Conservation (phyloP, 2,888 invertebrate genomes). For the Melitaea athalia region DNA sequence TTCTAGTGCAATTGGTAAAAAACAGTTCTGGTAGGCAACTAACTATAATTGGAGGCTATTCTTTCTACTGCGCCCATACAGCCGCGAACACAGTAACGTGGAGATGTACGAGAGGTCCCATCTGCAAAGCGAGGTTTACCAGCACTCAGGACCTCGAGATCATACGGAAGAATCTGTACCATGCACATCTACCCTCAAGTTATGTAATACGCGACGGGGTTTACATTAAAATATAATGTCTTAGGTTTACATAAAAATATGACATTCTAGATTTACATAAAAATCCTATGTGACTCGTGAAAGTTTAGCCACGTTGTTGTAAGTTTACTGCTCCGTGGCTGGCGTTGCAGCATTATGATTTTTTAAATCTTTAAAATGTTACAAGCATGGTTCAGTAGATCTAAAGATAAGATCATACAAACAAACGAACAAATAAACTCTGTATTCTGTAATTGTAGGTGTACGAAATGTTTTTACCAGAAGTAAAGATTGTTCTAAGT, state of each 20-base stretch:
- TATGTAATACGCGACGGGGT: conserved; percentile 46
- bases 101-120: conserved; percentile 42
- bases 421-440: no score
- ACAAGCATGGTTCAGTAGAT: no score
- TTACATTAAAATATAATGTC: conserved; percentile 29
- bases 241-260: conserved; percentile 30
- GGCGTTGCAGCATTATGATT: no score
- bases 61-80: conserved; percentile 38
- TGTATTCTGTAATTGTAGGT: no score
- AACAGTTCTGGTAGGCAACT: conserved; percentile 43
- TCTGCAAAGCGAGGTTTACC: conserved; percentile 70
- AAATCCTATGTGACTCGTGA: no score
- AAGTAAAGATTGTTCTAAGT: no score
- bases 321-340: no score
- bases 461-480: no score
- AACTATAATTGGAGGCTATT: conserved; percentile 43
- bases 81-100: conserved; percentile 33
- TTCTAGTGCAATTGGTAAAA: conserved; percentile 44
- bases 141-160: conserved; percentile 63
- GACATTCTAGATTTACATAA: no score
- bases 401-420: no score
- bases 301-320: no score
- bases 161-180: conserved; percentile 66
- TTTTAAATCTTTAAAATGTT: no score
- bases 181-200: conserved; percentile 61